Conservation (phyloP, 1,140 invertebrate genomes). For the Heterodera schachtii region DNA sequence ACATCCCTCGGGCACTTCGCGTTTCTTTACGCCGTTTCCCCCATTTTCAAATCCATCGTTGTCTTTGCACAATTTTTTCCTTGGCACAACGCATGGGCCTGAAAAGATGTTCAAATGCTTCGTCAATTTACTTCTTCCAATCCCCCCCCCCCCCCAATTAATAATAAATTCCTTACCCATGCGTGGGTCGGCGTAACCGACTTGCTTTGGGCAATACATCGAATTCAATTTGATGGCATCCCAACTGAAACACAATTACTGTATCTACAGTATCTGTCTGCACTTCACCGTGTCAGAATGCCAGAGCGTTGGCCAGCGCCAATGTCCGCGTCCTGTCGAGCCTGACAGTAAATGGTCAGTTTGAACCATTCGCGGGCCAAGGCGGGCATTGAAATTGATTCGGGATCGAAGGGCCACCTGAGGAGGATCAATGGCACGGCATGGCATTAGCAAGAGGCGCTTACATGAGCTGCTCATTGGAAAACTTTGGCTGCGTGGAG, state of each 20-base stretch:
- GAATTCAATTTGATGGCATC: slow-evolving; percentile 60
- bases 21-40: neutral
- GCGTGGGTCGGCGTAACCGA: slow-evolving; percentile 55
- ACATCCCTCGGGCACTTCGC: neutral
- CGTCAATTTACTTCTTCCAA: neutral
- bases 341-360: slow-evolving; percentile 58
- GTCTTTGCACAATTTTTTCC: slow-evolving; percentile 19
- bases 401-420: slow-evolving; percentile 60
- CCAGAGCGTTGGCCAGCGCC: slow-evolving; percentile 60
- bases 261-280: neutral
- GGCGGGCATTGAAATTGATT: slow-evolving; percentile 58
- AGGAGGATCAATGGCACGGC: neutral
- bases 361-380: slow-evolving; percentile 41
- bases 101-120: neutral
- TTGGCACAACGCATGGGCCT: slow-evolving; percentile 39
- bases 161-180: slow-evolving; percentile 1
- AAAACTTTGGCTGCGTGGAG: slow-evolving; percentile 36
- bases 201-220: slow-evolving; percentile 55
- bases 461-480: slow-evolving; percentile 50
- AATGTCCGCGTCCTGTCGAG: slow-evolving; percentile 55
- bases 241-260: slow-evolving; percentile 51
- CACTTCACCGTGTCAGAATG: slow-evolving; percentile 52
- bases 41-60: neutral
- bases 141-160: neutral
- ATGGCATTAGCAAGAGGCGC: neutral